These are phyloP conservation scores for Cydia amplana DNA, from an alignment of 1,140 invertebrate species.

Conservation along the genomic window DNA sequence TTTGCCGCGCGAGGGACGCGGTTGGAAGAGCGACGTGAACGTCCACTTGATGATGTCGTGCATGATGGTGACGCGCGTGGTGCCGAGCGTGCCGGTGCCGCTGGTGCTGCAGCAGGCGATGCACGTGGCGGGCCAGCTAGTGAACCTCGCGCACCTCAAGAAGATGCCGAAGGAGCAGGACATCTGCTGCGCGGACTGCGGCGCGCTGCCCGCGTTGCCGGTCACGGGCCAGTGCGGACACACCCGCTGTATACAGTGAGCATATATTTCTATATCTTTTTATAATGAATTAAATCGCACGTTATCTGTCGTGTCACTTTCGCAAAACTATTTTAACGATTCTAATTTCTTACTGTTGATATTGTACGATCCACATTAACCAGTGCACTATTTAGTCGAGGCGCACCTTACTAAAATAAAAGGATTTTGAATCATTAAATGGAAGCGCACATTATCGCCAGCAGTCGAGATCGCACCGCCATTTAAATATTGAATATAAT, in stretches of 20 bases:
- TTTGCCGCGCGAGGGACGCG: background rate
- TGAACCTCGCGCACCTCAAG: constrained; percentile 51
- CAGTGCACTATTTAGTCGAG: too few relatives aligned
- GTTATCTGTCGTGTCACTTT: background rate
- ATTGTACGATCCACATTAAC: too few relatives aligned
- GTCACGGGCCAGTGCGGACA: constrained; percentile 60
- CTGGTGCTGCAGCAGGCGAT: constrained; percentile 34
- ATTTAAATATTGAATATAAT: too few relatives aligned
- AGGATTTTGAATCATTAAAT: too few relatives aligned
- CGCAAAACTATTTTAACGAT: too few relatives aligned
- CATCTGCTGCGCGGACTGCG: constrained; percentile 52
- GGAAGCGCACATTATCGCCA: too few relatives aligned
- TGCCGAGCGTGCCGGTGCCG: constrained; percentile 35
- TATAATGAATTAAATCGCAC: background rate
- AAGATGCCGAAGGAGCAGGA: constrained; percentile 42
- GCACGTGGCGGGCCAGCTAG: constrained; percentile 49
- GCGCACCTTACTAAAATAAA: too few relatives aligned
- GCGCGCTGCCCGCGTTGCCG: constrained; percentile 47
- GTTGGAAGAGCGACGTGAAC: constrained; percentile 17
- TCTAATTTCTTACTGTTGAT: too few relatives aligned
- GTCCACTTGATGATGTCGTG: constrained; percentile 14
- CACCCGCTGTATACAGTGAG: constrained; percentile 56
- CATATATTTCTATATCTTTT: constrained; percentile 21
- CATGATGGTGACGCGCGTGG: constrained; percentile 22
- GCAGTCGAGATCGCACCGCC: too few relatives aligned